phyloP scores from a whole-genome alignment of 2,797 vertebrate genomes.

The Poecile montanus region DNA sequence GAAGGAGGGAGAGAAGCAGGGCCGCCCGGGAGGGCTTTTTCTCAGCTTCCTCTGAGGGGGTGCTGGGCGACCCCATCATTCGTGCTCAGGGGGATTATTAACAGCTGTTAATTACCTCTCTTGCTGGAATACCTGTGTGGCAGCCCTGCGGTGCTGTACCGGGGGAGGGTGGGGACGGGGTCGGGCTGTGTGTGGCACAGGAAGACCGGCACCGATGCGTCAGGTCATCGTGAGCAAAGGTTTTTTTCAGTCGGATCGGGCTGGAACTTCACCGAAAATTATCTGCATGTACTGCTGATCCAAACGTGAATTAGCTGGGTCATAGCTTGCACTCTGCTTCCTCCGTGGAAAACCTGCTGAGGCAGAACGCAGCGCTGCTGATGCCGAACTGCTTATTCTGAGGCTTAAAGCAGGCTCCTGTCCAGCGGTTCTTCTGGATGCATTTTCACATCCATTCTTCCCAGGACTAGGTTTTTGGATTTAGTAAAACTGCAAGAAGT shows the following conservation, averaged over 20 bases:
- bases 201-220: background rate
- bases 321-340: background rate
- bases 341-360: background rate
- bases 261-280: background rate
- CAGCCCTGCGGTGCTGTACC: background rate
- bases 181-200: background rate
- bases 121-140: background rate
- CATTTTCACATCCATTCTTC: background rate
- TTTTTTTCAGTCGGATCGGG: background rate
- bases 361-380: background rate
- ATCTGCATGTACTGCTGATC: background rate
- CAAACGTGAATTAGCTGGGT: background rate
- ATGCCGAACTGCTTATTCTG: background rate
- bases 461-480: background rate
- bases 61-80: background rate
- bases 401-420: background rate
- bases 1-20: background rate
- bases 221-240: conserved; percentile 7
- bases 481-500: background rate
- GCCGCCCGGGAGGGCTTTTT: background rate
- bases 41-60: background rate
- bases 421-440: background rate
- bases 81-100: background rate
- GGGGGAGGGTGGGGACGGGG: background rate
- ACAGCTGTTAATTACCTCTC: background rate